These are phyloP conservation scores for Protobothrops flavoviridis DNA, from an alignment of 2,113 vertebrate genomes.

Conservation along the genomic window DNA sequence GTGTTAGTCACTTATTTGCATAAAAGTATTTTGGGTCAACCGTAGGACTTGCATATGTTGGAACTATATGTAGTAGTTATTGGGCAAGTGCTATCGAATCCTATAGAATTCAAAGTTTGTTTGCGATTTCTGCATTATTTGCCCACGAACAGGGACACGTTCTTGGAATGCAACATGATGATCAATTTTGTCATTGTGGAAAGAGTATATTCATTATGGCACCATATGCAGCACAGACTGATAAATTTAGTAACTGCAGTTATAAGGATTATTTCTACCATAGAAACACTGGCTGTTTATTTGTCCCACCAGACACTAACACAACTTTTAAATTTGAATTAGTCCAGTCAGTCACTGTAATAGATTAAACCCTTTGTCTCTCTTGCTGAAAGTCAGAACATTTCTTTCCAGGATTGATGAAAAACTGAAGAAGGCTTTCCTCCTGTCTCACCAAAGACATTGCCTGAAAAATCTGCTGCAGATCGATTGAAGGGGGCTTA, in stretches of 20 bases:
- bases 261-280: constrained; percentile 46
- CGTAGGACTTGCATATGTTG: background rate
- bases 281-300: constrained; percentile 49
- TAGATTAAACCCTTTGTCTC: too few species aligned
- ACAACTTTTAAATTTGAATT: background rate
- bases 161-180: background rate
- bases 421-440: background rate
- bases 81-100: background rate
- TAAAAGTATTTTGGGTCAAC: rapidly evolving
- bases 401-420: too few species aligned
- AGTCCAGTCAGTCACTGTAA: background rate
- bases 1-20: constrained; percentile 12
- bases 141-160: constrained; percentile 29
- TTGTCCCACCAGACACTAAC: background rate
- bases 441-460: background rate
- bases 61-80: rapidly evolving
- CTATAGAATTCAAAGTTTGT: background rate
- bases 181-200: background rate
- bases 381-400: background rate
- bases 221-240: rapidly evolving
- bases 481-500: too few species aligned
- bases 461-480: too few species aligned
- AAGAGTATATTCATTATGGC: background rate
- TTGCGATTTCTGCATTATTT: background rate
- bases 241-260: constrained; percentile 43